Evolutionary conservation across 2,888 invertebrate species (phyloP).

Genomic region (Tryphoninae sp.): DNA sequence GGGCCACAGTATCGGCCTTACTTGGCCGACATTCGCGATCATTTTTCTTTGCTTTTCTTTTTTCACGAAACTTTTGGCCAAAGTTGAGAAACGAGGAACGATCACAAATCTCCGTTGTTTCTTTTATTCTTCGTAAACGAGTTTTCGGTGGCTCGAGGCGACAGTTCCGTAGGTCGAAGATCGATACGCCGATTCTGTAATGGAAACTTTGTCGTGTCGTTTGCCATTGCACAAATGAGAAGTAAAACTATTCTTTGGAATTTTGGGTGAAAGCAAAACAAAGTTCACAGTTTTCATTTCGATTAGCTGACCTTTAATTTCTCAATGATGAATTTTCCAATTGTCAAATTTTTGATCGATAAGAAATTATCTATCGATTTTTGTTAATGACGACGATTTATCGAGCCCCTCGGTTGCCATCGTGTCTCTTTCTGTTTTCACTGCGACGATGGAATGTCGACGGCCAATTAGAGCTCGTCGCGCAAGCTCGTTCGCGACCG

Average conservation of each 20-base stretch:
- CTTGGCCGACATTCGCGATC: conserved; percentile 30
- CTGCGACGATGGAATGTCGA: conserved; percentile 1
- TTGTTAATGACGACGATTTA: neutral
- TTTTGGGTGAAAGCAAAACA: neutral
- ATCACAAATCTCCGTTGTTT: no score
- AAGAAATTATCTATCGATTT: neutral
- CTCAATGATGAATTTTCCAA: neutral
- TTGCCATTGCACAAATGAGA: neutral
- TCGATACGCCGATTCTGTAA: no score
- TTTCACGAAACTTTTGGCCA: neutral
- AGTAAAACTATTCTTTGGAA: neutral
- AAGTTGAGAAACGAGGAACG: neutral
- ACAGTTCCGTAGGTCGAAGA: no score
- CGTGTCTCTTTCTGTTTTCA: neutral
- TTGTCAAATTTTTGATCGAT: neutral
- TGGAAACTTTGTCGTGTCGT: neutral
- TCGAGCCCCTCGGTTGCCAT: neutral
- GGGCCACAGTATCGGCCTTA: conserved; percentile 54
- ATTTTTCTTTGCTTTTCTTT: conserved; percentile 23
- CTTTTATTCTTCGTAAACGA: neutral
- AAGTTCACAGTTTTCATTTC: neutral
- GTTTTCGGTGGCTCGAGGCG: neutral
- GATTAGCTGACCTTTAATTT: conserved; percentile 3
- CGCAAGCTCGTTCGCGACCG: conserved; percentile 1
- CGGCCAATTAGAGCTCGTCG: neutral